A percentile compares a stretch with the other conserved stretches of the same genome.
Conservation (phyloP, 2,797 vertebrate species). For the Ctenopoma kingsleyae region DNA sequence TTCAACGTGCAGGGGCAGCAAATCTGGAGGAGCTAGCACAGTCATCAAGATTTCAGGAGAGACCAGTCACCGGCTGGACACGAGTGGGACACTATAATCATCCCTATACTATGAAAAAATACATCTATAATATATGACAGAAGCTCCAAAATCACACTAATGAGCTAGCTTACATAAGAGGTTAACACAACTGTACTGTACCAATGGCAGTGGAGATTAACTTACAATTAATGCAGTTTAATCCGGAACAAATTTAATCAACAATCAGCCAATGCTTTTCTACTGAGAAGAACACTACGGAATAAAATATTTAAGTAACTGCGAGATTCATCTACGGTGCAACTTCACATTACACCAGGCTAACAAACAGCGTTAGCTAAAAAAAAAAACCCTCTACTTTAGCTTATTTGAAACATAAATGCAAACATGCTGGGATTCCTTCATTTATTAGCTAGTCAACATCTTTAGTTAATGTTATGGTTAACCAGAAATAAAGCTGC, state of each 20-base stretch:
- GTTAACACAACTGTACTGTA: background rate
- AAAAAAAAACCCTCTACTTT: background rate
- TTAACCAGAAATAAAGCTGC: background rate
- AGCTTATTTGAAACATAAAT: background rate
- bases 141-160: background rate
- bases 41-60: constrained; percentile 29
- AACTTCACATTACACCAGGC: constrained; percentile 28
- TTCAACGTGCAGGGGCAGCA: constrained; percentile 38
- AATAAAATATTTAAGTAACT: background rate
- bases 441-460: background rate
- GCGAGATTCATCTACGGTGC: constrained; percentile 9
- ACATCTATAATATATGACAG: background rate
- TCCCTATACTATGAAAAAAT: background rate
- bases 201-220: background rate
- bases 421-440: background rate
- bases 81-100: background rate
- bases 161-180: background rate
- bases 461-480: too few relatives aligned
- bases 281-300: background rate
- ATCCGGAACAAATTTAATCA: too few relatives aligned
- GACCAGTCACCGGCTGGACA: background rate
- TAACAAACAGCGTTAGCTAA: constrained; percentile 18
- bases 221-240: background rate
- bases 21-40: constrained; percentile 22
- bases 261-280: background rate